Evolutionary conservation across 2,113 vertebrate genomes (phyloP), one percentile per base, ranked within the genome.

Genomic region (Etia nguti): DNA sequence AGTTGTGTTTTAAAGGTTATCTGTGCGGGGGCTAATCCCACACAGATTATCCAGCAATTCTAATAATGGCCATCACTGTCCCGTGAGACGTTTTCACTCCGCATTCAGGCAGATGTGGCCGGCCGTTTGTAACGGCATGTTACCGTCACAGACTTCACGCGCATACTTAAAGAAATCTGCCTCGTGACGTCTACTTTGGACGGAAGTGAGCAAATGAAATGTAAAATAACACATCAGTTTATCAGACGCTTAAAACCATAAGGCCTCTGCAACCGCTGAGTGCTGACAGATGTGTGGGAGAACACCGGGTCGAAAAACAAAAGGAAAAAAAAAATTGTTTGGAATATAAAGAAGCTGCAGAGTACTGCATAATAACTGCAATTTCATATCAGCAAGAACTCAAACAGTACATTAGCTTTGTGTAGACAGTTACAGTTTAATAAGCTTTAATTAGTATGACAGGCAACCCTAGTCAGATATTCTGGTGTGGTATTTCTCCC

Each of bases 241-340:
- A 90, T 85, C 81, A 83, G 73, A 56, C 0, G 16, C 85, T 91
- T 50, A 1, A 86, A 86, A 87, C 55, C 54, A 4, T 4, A 80
- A 82, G 77, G 62, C 48, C n/a, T 65, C 48, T 48, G 82, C 26
- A 9, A 65, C 56, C 5, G 29, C 82, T 50, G 87, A 77, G 82
- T 6, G 56, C 38, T 55, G 91, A 93, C 90, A 88, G 89, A 90
- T 91, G 89, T 90, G 89, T 90, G 83, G 84, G 80, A 90, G 87
- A 84, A 60, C 24, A 56, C 16, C 12, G 16, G 52, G 77, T 70
- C 41, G 38, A 62, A 77, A 77, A 84, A 81, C 29, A 50, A 13
- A 83, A n/a, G 2, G 43, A 43, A 1, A 7, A 70, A 80, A 73
- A 18, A 84, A 20, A 2, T 5, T 65, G 83, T 81, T 86, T 56